phyloP scores from a whole-genome alignment of 2,888 invertebrate genomes.

The Plusia festucae region DNA sequence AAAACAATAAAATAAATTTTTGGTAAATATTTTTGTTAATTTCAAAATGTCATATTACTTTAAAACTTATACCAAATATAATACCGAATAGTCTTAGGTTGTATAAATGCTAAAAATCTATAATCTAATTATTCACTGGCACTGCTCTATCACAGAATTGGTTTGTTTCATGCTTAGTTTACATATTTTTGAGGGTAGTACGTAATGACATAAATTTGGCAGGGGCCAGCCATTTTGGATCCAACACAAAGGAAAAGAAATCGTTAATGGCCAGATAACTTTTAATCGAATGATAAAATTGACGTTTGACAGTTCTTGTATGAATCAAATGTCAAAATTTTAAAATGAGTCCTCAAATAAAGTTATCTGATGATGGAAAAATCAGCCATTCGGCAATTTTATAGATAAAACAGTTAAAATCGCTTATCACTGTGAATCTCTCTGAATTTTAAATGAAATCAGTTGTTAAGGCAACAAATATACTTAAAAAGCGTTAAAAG shows the following conservation, averaged over 20 bases:
- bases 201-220: neutral
- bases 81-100: constrained; percentile 45
- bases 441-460: no score
- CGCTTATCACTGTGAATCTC: no score
- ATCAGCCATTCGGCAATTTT: no score
- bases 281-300: no score
- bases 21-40: constrained; percentile 55
- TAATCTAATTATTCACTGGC: constrained; percentile 73
- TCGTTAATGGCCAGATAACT: no score
- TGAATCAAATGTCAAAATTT: no score
- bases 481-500: no score
- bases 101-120: constrained; percentile 54
- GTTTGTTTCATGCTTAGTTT: constrained; percentile 39
- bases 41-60: constrained; percentile 51
- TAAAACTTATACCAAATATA: constrained; percentile 51
- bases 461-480: no score
- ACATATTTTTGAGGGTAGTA: constrained; percentile 6
- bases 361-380: no score
- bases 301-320: no score
- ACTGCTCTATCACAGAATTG: constrained; percentile 79
- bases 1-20: constrained; percentile 45
- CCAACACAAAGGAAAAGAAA: neutral
- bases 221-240: neutral
- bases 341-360: no score
- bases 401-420: no score